Evolutionary conservation across 2,113 vertebrate species (phyloP).

Genomic region (Heterochromis multidens): DNA sequence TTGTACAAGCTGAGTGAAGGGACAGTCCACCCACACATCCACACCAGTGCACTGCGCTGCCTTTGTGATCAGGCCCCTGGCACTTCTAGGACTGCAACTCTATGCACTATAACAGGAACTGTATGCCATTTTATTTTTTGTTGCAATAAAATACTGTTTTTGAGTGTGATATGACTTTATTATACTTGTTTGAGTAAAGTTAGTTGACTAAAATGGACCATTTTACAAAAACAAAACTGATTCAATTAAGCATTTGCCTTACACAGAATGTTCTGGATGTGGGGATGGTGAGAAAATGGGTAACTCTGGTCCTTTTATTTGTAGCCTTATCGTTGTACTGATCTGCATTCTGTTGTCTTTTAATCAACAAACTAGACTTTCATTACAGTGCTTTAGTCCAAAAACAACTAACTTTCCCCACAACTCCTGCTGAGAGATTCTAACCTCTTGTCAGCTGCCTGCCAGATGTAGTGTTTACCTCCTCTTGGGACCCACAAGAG

Average conservation of each 20-base stretch:
- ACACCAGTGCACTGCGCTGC: not conserved
- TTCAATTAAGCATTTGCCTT: not conserved
- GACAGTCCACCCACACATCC: not conserved
- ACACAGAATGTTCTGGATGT: not conserved
- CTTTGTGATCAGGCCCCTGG: not conserved
- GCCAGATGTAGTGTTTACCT: conserved; percentile 25
- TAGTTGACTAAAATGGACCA: rapidly evolving
- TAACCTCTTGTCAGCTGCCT: not conserved
- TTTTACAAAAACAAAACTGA: not conserved
- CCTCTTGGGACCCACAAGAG: not conserved
- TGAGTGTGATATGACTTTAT: not conserved
- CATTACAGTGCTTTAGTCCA: rapidly evolving
- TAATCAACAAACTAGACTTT: not conserved
- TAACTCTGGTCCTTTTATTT: not conserved
- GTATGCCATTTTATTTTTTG: not conserved
- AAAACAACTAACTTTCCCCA: not conserved
- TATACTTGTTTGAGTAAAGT: not conserved
- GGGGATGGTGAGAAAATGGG: not conserved
- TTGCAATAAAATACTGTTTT: not conserved
- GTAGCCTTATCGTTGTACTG: not conserved
- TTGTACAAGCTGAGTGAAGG: conserved; percentile 36
- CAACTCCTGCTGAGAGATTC: not conserved
- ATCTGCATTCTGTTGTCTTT: not conserved
- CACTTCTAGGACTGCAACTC: not conserved
- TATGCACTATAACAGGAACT: not conserved